Evolutionary conservation across 2,113 vertebrate genomes (phyloP), one percentile per base, ranked within the genome.

Genomic region (Macrotis lagotis): DNA sequence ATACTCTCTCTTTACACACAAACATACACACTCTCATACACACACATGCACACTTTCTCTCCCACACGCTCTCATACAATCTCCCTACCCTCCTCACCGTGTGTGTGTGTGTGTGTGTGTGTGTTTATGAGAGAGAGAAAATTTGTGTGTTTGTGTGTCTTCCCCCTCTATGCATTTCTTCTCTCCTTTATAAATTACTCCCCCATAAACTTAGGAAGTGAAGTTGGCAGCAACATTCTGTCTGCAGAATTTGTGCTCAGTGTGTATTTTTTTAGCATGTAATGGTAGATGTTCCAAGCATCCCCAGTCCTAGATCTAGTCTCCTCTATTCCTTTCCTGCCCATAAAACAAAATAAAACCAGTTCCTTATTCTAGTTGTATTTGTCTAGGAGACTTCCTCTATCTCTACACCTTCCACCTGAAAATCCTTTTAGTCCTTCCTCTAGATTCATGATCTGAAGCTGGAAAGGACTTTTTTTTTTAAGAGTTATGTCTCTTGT

Each of bases 391-490:
- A 24, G 66, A 44, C 19, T 24, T 83, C 66, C 66, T 24, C 19
- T 66, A 66, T 14, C 31, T 66, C 31, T 19, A 66, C 31, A 19
- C 1, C n/a, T 83, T 44, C 74, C 94, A 25, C 44, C 24, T 83
- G 31, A 25, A 97, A 93, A 51, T 48, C 19, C 94, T 92, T 88
- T 19, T 91, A 44, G 94, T 48, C 91, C 22, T 49, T 96, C n/a
- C 51, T 92, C 91, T 94, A 83, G 3, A 47, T 25, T 94, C 95
- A 94, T 37, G 5, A 74, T 53, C 92, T 16, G 49, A 92, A 37
- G 10, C 91, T 91, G 50, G 50, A 93, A 95, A 92, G n/a, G n/a
- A n/a, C n/a, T n/a, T n/a, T n/a, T 66, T 66, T 66, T 83, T 3
- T 8, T 6, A 66, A 66, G 55, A 83, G 37, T 83, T 83, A 14